Evolutionary conservation across 1,140 invertebrate genomes (phyloP).

Genomic region (Caenorhabditis latens): DNA sequence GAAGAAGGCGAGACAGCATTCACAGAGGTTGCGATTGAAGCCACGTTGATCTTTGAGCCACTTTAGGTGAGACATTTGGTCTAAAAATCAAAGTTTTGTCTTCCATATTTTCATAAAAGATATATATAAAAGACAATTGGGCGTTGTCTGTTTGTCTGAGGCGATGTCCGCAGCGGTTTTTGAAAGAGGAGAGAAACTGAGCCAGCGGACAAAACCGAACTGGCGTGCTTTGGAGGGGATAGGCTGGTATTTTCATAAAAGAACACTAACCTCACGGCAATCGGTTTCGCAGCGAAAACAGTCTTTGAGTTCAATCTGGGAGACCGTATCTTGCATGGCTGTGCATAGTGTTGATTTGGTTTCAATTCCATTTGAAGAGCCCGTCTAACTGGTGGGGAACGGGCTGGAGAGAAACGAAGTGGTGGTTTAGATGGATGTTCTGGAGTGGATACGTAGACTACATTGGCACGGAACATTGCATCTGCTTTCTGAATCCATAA

Average conservation of each 20-base stretch:
- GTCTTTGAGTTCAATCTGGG: slow-evolving; percentile 20
- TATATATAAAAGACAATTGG: too few species aligned
- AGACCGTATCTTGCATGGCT: slow-evolving; percentile 29
- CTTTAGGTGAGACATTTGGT: slow-evolving; percentile 4
- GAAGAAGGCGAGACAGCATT: neutral
- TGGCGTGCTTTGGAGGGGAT: too few species aligned
- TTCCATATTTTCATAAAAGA: neutral
- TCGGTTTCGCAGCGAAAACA: slow-evolving; percentile 35
- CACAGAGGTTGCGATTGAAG: slow-evolving; percentile 41
- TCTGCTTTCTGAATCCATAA: slow-evolving; percentile 9
- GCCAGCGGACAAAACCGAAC: too few species aligned
- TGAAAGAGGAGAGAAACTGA: too few species aligned
- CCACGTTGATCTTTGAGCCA: slow-evolving; percentile 26
- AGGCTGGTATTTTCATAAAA: too few species aligned
- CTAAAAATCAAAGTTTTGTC: neutral
- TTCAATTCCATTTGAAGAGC: slow-evolving; percentile 17
- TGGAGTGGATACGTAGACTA: slow-evolving; percentile 25
- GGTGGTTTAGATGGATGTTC: slow-evolving; percentile 32
- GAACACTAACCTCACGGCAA: neutral
- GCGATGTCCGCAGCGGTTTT: too few species aligned
- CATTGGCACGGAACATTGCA: slow-evolving; percentile 46
- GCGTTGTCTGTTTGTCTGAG: too few species aligned
- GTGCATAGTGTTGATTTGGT: slow-evolving; percentile 40
- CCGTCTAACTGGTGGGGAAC: slow-evolving; percentile 13
- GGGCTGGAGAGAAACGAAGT: slow-evolving; percentile 11